Conservation (phyloP, 64 coral and sea anemone species). For the Astreopora myriophthalma region DNA sequence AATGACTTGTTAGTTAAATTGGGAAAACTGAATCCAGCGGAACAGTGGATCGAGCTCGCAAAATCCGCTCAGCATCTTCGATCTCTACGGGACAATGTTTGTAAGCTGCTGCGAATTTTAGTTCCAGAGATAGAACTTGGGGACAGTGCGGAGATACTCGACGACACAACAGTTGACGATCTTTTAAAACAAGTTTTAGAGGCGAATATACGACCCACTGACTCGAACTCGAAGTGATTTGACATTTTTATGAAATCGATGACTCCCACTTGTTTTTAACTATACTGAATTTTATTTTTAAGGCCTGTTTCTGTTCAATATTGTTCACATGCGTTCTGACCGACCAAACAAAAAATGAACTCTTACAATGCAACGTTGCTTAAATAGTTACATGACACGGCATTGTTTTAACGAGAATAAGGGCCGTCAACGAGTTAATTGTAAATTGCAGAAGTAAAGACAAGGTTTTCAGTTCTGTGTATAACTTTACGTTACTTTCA, state of each 20-base stretch:
- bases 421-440: no score
- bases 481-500: no score
- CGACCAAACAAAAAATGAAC: no score
- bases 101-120: slow-evolving; percentile 76
- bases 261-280: no score
- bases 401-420: no score
- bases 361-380: no score
- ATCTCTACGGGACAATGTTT: slow-evolving; percentile 74
- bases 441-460: no score
- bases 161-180: slow-evolving; percentile 79
- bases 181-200: slow-evolving; percentile 90
- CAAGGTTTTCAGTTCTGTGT: no score
- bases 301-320: no score
- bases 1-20: slow-evolving; percentile 71
- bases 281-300: no score
- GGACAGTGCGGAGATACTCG: slow-evolving; percentile 66
- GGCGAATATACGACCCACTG: background rate
- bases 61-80: slow-evolving; percentile 71
- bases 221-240: background rate
- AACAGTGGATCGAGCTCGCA: slow-evolving; percentile 74
- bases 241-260: background rate
- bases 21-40: slow-evolving; percentile 31
- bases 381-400: no score
- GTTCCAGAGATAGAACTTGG: slow-evolving; percentile 85
- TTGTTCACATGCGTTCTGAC: no score